Conservation (phyloP, 1,140 invertebrate species). For the Schlechtendalia chinensis region DNA sequence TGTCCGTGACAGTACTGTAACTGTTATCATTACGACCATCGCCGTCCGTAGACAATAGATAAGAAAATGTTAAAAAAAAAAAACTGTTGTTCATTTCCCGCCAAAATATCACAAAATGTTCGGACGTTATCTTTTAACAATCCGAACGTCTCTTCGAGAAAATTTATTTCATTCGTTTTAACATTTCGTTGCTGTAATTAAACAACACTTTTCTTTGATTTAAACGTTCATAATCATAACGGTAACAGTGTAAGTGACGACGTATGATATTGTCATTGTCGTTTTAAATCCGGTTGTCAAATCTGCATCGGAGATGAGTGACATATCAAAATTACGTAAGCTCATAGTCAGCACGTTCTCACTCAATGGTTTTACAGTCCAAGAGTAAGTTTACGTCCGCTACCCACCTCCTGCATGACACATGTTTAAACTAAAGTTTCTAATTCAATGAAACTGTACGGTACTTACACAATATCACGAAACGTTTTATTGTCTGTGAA, state of each 20-base stretch:
- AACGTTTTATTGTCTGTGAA: background rate
- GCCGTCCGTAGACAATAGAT: too few relatives aligned
- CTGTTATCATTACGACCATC: too few relatives aligned
- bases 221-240: too few relatives aligned
- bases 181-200: background rate
- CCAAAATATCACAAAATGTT: background rate
- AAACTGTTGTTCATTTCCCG: background rate
- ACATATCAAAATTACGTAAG: constrained; percentile 3
- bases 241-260: too few relatives aligned
- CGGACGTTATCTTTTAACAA: too few relatives aligned
- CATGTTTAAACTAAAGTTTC: too few relatives aligned
- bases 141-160: background rate
- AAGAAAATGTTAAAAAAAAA: background rate
- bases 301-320: background rate
- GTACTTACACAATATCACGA: background rate
- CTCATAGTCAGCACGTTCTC: constrained; percentile 10
- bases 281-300: background rate
- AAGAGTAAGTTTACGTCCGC: constrained; percentile 36
- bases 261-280: too few relatives aligned
- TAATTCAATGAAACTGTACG: too few relatives aligned
- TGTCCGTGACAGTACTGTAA: too few relatives aligned
- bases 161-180: background rate
- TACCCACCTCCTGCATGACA: background rate
- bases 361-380: constrained; percentile 21
- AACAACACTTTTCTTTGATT: too few relatives aligned